phyloP scores from a whole-genome alignment of 2,888 invertebrate species.

The Drosophila setosimentum region DNA sequence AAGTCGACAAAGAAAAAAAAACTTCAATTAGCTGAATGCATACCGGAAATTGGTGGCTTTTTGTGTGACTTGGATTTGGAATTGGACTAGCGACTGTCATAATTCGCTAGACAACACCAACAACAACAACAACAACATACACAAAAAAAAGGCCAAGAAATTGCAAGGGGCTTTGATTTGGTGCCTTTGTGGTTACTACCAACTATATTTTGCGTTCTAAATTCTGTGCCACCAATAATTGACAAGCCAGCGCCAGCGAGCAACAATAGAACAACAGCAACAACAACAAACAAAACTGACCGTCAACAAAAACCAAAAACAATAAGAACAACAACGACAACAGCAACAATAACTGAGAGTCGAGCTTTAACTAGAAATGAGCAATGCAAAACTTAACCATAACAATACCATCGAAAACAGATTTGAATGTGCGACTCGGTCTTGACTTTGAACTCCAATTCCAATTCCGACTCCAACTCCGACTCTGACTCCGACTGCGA shows the following conservation, averaged over 20 bases:
- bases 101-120: slow-evolving; percentile 45
- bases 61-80: slow-evolving; percentile 39
- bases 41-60: slow-evolving; percentile 75
- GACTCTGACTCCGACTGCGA: neutral
- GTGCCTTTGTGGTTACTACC: slow-evolving; percentile 67
- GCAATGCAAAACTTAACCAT: slow-evolving; percentile 39
- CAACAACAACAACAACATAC: slow-evolving; percentile 24
- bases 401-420: slow-evolving; percentile 58
- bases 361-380: slow-evolving; percentile 60
- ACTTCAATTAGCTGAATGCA: slow-evolving; percentile 38
- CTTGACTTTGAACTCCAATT: slow-evolving; percentile 61
- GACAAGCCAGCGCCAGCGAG: slow-evolving; percentile 71
- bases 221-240: slow-evolving; percentile 77
- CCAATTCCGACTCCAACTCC: slow-evolving; percentile 18
- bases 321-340: slow-evolving; percentile 25
- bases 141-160: neutral
- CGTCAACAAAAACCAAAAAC: slow-evolving; percentile 20
- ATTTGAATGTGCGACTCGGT: slow-evolving; percentile 62
- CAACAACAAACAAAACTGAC: slow-evolving; percentile 34
- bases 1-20: slow-evolving; percentile 22
- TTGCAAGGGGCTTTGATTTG: slow-evolving; percentile 60
- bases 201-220: slow-evolving; percentile 70
- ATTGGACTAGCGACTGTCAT: slow-evolving; percentile 48
- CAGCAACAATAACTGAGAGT: slow-evolving; percentile 18
- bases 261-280: slow-evolving; percentile 41